These are phyloP conservation scores for Lapara coniferarum DNA, from an alignment of 2,888 invertebrate species.

Conservation along the genomic window DNA sequence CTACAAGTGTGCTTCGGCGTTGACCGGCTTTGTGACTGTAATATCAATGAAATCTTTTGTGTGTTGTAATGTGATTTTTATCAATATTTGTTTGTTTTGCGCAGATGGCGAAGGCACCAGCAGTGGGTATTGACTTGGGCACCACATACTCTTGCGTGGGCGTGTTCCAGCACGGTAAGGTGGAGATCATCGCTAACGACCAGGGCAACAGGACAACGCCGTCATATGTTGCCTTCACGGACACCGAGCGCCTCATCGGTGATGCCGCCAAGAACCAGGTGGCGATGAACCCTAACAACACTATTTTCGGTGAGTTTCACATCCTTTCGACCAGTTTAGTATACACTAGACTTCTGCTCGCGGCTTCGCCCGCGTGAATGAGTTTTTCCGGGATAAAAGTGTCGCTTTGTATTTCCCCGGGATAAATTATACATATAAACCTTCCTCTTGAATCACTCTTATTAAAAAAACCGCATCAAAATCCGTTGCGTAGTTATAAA, in stretches of 20 bases:
- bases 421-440: too few relatives aligned
- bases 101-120: conserved; percentile 89
- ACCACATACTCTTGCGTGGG: conserved; percentile 98
- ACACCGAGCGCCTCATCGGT: conserved; percentile 92
- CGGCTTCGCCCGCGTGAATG: too few relatives aligned
- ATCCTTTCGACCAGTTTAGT: neutral
- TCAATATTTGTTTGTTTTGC: conserved; percentile 34
- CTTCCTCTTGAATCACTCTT: too few relatives aligned
- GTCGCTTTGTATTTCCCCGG: too few relatives aligned
- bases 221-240: conserved; percentile 92
- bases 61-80: neutral
- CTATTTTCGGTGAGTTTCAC: conserved; percentile 88
- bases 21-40: conserved; percentile 33
- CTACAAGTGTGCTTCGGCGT: conserved; percentile 32
- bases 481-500: too few relatives aligned
- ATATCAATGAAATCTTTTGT: neutral
- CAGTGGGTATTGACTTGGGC: conserved; percentile 97
- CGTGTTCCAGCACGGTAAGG: conserved; percentile 95
- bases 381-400: too few relatives aligned
- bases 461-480: too few relatives aligned
- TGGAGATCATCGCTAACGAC: conserved; percentile 95
- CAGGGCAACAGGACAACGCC: conserved; percentile 96
- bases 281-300: conserved; percentile 94
- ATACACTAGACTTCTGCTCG: too few relatives aligned
- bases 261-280: conserved; percentile 93